Base-by-base conservation (phyloP, 2,113 vertebrate genomes). In the Siniperca chuatsi region DNA sequence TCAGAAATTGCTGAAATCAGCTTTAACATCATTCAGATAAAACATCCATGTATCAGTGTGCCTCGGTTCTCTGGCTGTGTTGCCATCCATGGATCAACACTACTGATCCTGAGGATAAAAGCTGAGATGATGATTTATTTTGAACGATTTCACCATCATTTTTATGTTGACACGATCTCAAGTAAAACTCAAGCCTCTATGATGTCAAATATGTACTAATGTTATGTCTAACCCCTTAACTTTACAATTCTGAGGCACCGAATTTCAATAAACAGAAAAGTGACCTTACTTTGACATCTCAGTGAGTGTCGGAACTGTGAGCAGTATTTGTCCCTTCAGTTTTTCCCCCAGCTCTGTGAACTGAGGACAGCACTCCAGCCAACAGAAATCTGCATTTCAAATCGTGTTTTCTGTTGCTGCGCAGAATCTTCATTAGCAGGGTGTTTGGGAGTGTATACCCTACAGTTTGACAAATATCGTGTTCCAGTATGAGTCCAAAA, bases 351-450 rank as follows among this genome's bases (percentile, higher is more conserved):
- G 42, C 71, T 80, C 40, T 66, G 29, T 57, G n/a, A 87, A 50
- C 29, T 12, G 46, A 87, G 58, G 62, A 48, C 64, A 68, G n/a
- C 37, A 8, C 58, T 65, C 55, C 69, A 77, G 82, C 44, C 48
- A 10, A 15, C 57, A 82, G 20, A 79, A 70, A 82, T 87, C 71
- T 57, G 75, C 82, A 75, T 87, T 87, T 89, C 73, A 83, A 81
- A 83, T 90, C 21, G 6, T 60, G 29, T 83, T 88, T 78, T 76
- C 72, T 60, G 6, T 68, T 12, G 18, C 76, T 50, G 44, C 60
- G 44, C 50, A 50, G 8, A 81, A 69, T 89, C 81, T 66, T 80
- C 75, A 80, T 86, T 62, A 83, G 29, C 65, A 8, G 58, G 35
- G 23, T 78, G 60, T 78, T 72, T 64, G 4, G 15, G 21, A 82